phyloP scores from a whole-genome alignment of 2,113 vertebrate genomes.

The Ceyx cyanopectus region DNA sequence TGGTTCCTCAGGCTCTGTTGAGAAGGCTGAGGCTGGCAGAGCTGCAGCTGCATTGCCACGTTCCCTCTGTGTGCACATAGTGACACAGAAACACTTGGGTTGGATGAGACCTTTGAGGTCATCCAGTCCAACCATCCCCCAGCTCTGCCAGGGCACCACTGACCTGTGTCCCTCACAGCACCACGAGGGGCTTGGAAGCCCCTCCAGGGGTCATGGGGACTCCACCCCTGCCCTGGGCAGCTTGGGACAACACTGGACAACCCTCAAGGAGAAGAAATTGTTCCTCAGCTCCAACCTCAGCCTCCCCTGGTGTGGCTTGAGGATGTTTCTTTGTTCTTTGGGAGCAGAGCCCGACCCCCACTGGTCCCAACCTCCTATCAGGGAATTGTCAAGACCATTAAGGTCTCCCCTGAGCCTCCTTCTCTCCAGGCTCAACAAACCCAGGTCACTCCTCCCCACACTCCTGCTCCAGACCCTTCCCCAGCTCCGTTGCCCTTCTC shows the following conservation, averaged over 20 bases:
- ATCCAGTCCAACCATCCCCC: too few relatives aligned
- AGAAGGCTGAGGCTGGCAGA: not conserved
- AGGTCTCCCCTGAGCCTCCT: not conserved
- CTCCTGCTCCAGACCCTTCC: not conserved
- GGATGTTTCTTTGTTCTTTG: not conserved
- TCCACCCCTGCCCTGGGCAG: not conserved
- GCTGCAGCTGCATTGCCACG: not conserved
- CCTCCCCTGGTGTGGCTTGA: not conserved
- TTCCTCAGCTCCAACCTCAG: not conserved
- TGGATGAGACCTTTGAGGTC: not conserved
- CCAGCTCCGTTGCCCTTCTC: not conserved
- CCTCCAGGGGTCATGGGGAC: not conserved
- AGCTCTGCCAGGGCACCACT: not conserved
- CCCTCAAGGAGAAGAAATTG: not conserved
- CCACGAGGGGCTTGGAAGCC: not conserved
- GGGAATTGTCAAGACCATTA: not conserved
- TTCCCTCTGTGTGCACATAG: accelerated
- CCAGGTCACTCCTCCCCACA: not conserved
- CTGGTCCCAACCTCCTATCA: not conserved
- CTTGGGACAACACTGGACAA: not conserved
- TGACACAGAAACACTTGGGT: not conserved
- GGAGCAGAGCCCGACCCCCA: not conserved
- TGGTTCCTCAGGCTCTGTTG: not conserved
- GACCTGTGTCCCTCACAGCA: not conserved
- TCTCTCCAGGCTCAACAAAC: not conserved